Evolutionary conservation across 1,140 invertebrate genomes (phyloP).

Genomic region (Drosophila ironensis): DNA sequence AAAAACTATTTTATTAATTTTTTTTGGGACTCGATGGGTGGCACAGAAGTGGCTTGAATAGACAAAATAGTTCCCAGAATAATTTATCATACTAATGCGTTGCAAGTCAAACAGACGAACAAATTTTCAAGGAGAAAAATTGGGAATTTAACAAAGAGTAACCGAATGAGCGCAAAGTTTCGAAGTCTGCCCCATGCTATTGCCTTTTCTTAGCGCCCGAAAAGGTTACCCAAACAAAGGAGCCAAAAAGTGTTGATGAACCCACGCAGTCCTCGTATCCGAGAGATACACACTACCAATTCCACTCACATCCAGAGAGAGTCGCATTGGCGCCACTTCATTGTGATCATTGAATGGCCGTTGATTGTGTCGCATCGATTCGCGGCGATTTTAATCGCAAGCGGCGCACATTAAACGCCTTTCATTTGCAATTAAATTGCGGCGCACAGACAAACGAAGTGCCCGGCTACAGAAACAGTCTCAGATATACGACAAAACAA

Average conservation of each 20-base stretch:
- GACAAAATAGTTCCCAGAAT: background rate
- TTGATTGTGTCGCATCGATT: conserved; percentile 74
- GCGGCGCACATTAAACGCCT: conserved; percentile 65
- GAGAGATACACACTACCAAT: conserved; percentile 13
- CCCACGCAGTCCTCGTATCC: conserved; percentile 28
- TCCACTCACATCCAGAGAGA: conserved; percentile 14
- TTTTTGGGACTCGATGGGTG: background rate
- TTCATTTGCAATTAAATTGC: conserved; percentile 77
- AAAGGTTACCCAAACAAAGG: conserved; percentile 51
- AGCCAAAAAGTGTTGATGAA: conserved; percentile 71
- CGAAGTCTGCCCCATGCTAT: background rate
- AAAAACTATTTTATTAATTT: too few relatives aligned
- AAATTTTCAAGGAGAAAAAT: too few relatives aligned
- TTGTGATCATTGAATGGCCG: conserved; percentile 67
- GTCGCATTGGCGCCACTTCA: conserved; percentile 48
- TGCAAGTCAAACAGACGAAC: background rate
- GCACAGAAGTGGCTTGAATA: background rate
- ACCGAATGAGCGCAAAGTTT: background rate
- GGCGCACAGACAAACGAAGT: conserved; percentile 23
- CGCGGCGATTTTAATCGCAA: conserved; percentile 76
- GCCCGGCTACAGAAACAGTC: too few relatives aligned
- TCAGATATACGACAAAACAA: conserved; percentile 5
- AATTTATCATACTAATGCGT: conserved; percentile 2
- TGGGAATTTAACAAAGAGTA: background rate
- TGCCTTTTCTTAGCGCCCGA: conserved; percentile 9